These are phyloP conservation scores for Microctonus hyperodae DNA, from an alignment of 2,888 invertebrate genomes.

Conservation along the genomic window DNA sequence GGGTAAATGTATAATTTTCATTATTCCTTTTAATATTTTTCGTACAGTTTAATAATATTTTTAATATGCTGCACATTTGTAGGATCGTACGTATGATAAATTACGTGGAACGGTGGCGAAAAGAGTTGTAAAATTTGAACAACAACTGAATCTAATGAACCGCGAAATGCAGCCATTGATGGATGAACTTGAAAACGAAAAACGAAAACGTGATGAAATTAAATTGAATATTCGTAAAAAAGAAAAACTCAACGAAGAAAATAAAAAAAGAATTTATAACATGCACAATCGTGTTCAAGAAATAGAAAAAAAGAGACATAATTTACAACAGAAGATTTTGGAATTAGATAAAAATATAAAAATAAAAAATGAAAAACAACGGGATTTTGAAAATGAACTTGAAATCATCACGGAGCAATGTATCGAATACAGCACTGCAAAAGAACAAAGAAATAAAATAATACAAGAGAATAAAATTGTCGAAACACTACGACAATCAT, in stretches of 20 bases:
- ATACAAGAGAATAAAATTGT: not conserved
- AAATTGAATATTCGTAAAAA: not conserved
- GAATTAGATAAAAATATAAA: not conserved
- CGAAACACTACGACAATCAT: not conserved
- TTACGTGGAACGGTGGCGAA: not conserved
- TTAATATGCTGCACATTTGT: too few relatives aligned
- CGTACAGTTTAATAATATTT: too few relatives aligned
- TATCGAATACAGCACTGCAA: not conserved
- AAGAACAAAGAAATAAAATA: not conserved
- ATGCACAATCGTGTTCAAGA: not conserved
- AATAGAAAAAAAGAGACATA: not conserved
- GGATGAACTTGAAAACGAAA: not conserved
- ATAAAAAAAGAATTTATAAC: not conserved
- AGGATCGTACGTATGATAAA: not conserved
- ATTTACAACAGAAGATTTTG: not conserved
- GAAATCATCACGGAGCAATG: not conserved
- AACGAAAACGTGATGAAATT: not conserved
- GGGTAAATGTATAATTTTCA: slow-evolving; percentile 68
- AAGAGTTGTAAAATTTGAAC: not conserved
- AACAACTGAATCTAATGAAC: not conserved
- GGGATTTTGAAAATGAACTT: not conserved
- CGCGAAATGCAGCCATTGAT: not conserved
- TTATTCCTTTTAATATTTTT: too few relatives aligned
- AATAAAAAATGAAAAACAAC: not conserved
- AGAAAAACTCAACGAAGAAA: not conserved